Base-by-base conservation (phyloP, 2,888 invertebrate species). In the Caenorhabditis sp. region DNA sequence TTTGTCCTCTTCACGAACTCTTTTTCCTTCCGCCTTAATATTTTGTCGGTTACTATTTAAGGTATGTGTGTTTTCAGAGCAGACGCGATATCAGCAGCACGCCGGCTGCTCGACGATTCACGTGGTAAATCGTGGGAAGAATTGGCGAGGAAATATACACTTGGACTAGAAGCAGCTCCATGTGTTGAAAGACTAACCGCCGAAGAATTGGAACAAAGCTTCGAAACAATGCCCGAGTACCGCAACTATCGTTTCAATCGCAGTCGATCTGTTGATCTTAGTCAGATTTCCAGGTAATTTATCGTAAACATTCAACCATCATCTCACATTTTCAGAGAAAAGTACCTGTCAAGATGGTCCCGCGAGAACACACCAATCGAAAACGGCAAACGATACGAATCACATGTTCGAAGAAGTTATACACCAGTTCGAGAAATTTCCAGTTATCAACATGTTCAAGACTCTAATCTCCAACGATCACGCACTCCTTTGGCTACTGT, bases 351-450 rank as follows among this genome's bases (percentile, higher is more conserved):
- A 55, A 78, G 86, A 67, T 86, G 86, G 86, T 86, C 86, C 27
- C 81, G 86, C 51, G 86, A 86, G 68, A 86, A 86, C 79, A 86
- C 86, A 8, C 86, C 86, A 5, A 69, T 81, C 43, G 84, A 85
- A 68, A 78, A 76, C 55, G 76, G 68, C 43, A 83, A 80, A 50
- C 68, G 78, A 10, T 86, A 80, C 74, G 72, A 72, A 8, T 79
- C 83, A 49, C 69, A 82, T 43, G 79, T 86, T 26, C 81, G 85
- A 14, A 75, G 86, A 23, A 86, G 86, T 36, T 86, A 84, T 76
- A 86, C 86, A 24, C 86, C 85, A 8, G 84, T 86, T 55, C 79
- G 86, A 27, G 86, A 86, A 26, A 79, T 87, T 36, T 68, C 78
- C 50, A 50, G 65, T n/a, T 58, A 68, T 4, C 65, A 78, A 62